A percentile compares a stretch with the other conserved stretches of the same genome.
phyloP scores from a whole-genome alignment of 2,113 vertebrate genomes.

The Embiotoca jacksoni region DNA sequence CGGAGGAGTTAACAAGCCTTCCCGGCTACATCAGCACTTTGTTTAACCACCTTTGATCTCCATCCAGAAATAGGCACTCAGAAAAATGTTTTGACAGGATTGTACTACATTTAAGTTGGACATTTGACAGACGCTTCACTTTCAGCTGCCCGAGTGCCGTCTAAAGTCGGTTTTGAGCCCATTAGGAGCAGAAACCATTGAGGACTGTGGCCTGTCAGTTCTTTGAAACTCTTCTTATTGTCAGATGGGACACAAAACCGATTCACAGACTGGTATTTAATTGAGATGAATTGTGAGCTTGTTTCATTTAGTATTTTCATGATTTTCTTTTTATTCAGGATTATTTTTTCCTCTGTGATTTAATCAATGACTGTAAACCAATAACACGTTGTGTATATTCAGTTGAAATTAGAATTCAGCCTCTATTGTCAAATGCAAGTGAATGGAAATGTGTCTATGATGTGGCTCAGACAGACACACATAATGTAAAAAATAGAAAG shows the following conservation, averaged over 20 bases:
- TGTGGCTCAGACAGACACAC: too few species aligned
- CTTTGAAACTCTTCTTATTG: not conserved
- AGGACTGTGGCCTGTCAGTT: not conserved
- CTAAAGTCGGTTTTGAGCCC: slow-evolving; percentile 9
- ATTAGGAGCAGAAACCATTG: slow-evolving; percentile 14
- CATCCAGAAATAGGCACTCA: slow-evolving; percentile 57
- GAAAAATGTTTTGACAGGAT: slow-evolving; percentile 52
- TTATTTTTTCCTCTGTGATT: too few species aligned
- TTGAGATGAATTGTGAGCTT: not conserved
- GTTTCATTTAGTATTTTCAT: slow-evolving; percentile 2
- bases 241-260: not conserved
- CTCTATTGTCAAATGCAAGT: too few species aligned
- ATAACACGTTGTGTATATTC: not conserved
- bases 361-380: not conserved
- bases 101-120: slow-evolving; percentile 32
- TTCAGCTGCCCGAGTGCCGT: not conserved
- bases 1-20: slow-evolving; percentile 51
- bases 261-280: not conserved
- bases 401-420: not conserved
- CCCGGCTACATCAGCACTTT: slow-evolving; percentile 38
- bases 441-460: too few species aligned
- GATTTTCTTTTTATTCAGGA: not conserved
- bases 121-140: slow-evolving; percentile 3
- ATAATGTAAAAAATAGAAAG: too few species aligned
- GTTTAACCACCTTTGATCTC: slow-evolving; percentile 61